phyloP scores from a whole-genome alignment of 2,113 vertebrate species.

The Genyomyrus donnyi region DNA sequence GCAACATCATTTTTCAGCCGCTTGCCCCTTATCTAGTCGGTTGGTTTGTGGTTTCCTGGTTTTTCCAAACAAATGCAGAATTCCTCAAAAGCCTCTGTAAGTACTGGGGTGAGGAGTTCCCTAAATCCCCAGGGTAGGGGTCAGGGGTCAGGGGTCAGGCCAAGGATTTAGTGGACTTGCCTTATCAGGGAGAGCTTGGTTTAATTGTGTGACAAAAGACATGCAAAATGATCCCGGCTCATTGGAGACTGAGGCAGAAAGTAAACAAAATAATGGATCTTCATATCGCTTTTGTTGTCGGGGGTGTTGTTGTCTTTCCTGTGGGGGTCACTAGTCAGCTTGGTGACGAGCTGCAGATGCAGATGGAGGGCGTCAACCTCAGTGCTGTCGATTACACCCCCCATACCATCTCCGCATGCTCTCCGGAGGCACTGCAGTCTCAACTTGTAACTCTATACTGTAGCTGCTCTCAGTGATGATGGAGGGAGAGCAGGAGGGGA shows the following conservation, averaged over 20 bases:
- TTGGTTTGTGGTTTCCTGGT: neutral
- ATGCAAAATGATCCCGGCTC: constrained; percentile 10
- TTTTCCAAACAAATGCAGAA: constrained; percentile 5
- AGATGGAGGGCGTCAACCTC: constrained; percentile 60
- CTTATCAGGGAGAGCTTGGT: constrained; percentile 6
- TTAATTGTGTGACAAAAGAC: constrained; percentile 1
- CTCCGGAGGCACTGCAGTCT: constrained; percentile 41
- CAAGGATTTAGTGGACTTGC: constrained; percentile 9
- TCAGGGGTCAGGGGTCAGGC: constrained; percentile 20
- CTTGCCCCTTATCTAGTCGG: neutral
- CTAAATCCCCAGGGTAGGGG: constrained; percentile 1
- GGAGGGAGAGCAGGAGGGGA: constrained; percentile 43
- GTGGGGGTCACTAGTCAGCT: constrained; percentile 42
- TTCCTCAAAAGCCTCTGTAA: neutral
- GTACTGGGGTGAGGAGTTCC: constrained; percentile 1
- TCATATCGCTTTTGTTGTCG: neutral
- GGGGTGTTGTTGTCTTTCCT: constrained; percentile 19
- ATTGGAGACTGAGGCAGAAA: neutral
- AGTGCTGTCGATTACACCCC: constrained; percentile 52
- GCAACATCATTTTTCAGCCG: neutral
- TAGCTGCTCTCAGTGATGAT: constrained; percentile 56
- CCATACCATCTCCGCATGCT: constrained; percentile 41
- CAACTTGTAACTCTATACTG: constrained; percentile 57
- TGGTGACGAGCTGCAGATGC: constrained; percentile 57
- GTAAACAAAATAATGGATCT: constrained; percentile 6